Evolutionary conservation across 1,140 invertebrate species (phyloP), one percentile per base, ranked within the genome.

Genomic region (Sycobia sp.): DNA sequence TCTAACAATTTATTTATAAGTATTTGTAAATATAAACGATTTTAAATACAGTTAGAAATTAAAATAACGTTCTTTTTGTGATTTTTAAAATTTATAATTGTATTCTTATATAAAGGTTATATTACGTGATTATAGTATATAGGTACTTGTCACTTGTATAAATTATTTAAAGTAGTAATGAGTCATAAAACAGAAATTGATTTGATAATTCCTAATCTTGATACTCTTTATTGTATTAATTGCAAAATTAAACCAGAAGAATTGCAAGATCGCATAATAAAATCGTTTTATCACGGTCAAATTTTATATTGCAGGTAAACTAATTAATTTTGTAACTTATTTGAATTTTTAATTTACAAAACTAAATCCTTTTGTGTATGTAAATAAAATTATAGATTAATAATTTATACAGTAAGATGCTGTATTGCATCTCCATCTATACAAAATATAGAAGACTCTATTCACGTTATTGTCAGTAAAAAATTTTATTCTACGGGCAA

Each of bases 221-320:
- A 65, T 18, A 47, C 62, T 14, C 65, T 74, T 8, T 47, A 8
- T 41, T 73, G 71, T n/a, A 51, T 61, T 20, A 67, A 69, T 55
- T 73, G 68, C 16, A 51, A 67, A 57, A 56, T 66, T 14, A 46
- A 68, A 63, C 49, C 57, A 4, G 32, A 47, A 4, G 39, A 67
- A 43, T 39, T 69, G n/a, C 60, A 47, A 11, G 46, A 71, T 38
- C 47, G 66, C 1, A 55, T 65, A 11, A 25, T 62, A 20, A 71
- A 70, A 46, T 66, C 68, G 13, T 51, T 64, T 18, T 72, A 69
- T 58, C 68, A 73, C 16, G 56, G 32, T 34, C 70, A 70, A 65
- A 70, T 59, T 18, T 55, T 75, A 34, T 73, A 69, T n/a, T 76
- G 73, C 53, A 71, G 74, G 74, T 69, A 65, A 53, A 41, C 32